Evolutionary conservation across 2,797 vertebrate species (phyloP).

Genomic region (Aythya fuligula): DNA sequence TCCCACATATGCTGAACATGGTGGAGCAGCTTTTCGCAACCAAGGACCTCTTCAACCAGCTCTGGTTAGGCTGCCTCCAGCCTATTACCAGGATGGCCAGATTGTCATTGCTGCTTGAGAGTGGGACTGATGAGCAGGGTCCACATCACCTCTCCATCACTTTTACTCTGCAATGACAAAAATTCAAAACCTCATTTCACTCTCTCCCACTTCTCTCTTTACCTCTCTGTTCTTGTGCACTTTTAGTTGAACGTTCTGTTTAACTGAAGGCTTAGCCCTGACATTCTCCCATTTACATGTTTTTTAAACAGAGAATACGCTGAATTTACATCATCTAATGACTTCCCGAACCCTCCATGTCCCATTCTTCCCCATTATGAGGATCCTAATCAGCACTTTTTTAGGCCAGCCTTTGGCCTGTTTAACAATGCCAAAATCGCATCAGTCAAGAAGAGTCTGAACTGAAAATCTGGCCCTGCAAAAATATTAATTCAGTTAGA

Average conservation of each 20-base stretch:
- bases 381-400: neutral
- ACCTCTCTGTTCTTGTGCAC: neutral
- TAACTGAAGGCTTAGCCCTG: neutral
- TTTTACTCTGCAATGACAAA: neutral
- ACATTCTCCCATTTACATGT: neutral
- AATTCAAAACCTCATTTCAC: neutral
- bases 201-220: neutral
- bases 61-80: neutral
- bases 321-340: neutral
- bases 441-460: neutral
- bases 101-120: neutral
- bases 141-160: neutral
- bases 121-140: neutral
- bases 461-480: neutral
- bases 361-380: neutral
- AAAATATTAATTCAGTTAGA: neutral
- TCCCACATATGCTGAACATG: rapidly evolving
- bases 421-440: neutral
- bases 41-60: neutral
- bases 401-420: neutral
- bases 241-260: neutral
- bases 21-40: neutral
- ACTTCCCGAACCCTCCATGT: neutral
- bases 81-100: rapidly evolving
- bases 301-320: neutral